Evolutionary conservation across 1,140 invertebrate species (phyloP).

Genomic region (Drosophila paulistorum): DNA sequence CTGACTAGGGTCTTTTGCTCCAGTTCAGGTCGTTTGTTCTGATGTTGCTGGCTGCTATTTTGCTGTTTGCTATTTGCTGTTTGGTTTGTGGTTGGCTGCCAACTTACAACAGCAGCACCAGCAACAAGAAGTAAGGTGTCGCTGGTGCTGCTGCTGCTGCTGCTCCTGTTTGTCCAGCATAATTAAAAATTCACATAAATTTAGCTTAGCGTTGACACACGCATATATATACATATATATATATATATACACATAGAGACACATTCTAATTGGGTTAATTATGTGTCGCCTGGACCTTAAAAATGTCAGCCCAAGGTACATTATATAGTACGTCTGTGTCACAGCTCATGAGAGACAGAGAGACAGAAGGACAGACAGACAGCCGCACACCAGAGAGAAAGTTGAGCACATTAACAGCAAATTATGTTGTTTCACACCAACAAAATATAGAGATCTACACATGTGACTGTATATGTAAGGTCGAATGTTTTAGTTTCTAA

Average conservation of each 20-base stretch:
- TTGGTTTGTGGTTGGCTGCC: slow-evolving; percentile 70
- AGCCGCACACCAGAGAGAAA: slow-evolving; percentile 16
- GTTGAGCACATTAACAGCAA: slow-evolving; percentile 71
- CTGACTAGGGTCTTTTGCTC: slow-evolving; percentile 15
- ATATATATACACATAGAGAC: slow-evolving; percentile 14
- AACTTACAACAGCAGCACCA: slow-evolving; percentile 33
- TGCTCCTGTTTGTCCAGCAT: slow-evolving; percentile 53
- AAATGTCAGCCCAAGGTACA: slow-evolving; percentile 58
- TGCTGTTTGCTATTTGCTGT: slow-evolving; percentile 47
- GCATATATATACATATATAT: neutral
- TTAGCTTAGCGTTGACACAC: slow-evolving; percentile 78
- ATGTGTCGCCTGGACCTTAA: slow-evolving; percentile 81
- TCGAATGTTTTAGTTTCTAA: neutral
- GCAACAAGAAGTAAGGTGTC: slow-evolving; percentile 37
- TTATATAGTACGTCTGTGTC: slow-evolving; percentile 17
- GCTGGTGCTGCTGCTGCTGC: slow-evolving; percentile 28
- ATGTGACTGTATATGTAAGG: neutral
- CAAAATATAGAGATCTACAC: slow-evolving; percentile 5
- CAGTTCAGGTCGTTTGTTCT: slow-evolving; percentile 64
- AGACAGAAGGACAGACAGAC: neutral
- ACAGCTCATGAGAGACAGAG: slow-evolving; percentile 28
- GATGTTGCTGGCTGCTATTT: slow-evolving; percentile 29
- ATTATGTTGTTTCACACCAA: slow-evolving; percentile 67
- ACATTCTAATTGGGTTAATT: slow-evolving; percentile 82
- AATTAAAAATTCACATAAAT: slow-evolving; percentile 83